Conservation (phyloP, 2,113 vertebrate species). For the Neogobius melanostomus region DNA sequence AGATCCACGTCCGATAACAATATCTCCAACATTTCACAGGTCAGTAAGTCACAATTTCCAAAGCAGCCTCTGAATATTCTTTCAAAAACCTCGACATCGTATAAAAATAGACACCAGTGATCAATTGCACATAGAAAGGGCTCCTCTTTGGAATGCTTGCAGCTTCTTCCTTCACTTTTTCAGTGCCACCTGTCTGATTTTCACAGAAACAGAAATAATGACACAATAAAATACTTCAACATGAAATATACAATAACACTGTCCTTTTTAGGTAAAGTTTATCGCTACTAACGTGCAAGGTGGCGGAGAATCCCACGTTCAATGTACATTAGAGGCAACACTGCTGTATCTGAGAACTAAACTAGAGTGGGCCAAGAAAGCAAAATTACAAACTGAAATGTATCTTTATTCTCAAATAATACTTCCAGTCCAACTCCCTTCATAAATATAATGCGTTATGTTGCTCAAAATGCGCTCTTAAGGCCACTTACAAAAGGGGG, state of each 20-base stretch:
- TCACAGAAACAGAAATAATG: conserved; percentile 34
- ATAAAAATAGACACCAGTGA: conserved; percentile 49
- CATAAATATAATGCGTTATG: neutral
- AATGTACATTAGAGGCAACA: conserved; percentile 24
- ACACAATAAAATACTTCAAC: conserved; percentile 39
- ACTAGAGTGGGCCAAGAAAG: neutral
- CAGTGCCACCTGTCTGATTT: conserved; percentile 20
- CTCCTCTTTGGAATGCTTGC: conserved; percentile 50
- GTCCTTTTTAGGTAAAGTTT: neutral
- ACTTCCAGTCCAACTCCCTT: neutral
- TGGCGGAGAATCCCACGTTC: neutral
- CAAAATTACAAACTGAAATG: neutral
- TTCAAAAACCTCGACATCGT: conserved; percentile 12
- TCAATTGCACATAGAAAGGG: conserved; percentile 52
- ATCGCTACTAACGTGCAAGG: neutral
- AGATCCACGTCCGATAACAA: conserved; percentile 20
- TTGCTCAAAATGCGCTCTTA: neutral
- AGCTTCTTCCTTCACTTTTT: conserved; percentile 19
- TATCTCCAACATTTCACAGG: neutral
- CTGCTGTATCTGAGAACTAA: conserved; percentile 17
- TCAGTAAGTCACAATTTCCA: conserved; percentile 11
- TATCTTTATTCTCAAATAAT: neutral
- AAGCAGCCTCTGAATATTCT: conserved; percentile 20
- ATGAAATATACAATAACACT: neutral
- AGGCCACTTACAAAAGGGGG: neutral